Base-by-base conservation (phyloP, 2,888 invertebrate species). In the Chorisops tibialis region DNA sequence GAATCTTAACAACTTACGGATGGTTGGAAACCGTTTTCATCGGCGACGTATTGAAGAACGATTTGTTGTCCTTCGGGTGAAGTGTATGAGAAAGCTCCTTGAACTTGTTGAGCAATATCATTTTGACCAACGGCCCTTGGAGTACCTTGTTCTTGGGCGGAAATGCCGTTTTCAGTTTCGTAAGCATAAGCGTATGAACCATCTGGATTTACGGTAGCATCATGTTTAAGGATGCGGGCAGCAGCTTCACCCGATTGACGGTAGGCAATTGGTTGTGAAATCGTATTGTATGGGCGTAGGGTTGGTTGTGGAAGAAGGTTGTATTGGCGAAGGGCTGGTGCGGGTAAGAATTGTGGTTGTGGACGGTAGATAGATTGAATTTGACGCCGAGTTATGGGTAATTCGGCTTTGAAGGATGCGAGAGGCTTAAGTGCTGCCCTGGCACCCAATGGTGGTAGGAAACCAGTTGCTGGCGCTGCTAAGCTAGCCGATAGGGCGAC, bases 1-100 rank as follows among this genome's bases (percentile, higher is more conserved):
- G 21, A 19, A 43, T 4, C 7, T 54, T 1, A 35, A 16, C 71
- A 72, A 79, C 87, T 74, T 80, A 75, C 24, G 65, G 50, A 45
- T 58, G 87, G 83, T 66, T 83, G 84, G 81, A 84, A 88, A 63
- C 88, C 88, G 67, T 85, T 83, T 73, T 87, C 87, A 68, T 88
- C 85, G 67, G 88, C 87, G 62, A 81, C 71, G 75, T 87, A 88
- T 48, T 78, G 75, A 63, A 87, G 72, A n/a, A 76, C 71, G 68
- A 85, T 79, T 12, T 79, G 79, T 45, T 81, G 76, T n/a, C 88
- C 88, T 67, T 87, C 87, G 12, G 85, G 85, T 21, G 84, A 81
- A 4, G 79, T 80, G 75, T 80, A 83, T 35, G 80, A 75, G 78
- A 79, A 85, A 1, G 79, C 73, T 22, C 85, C 85, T 67, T 81